phyloP scores from a whole-genome alignment of 2,888 invertebrate genomes.

The Calliopum simillimum region DNA sequence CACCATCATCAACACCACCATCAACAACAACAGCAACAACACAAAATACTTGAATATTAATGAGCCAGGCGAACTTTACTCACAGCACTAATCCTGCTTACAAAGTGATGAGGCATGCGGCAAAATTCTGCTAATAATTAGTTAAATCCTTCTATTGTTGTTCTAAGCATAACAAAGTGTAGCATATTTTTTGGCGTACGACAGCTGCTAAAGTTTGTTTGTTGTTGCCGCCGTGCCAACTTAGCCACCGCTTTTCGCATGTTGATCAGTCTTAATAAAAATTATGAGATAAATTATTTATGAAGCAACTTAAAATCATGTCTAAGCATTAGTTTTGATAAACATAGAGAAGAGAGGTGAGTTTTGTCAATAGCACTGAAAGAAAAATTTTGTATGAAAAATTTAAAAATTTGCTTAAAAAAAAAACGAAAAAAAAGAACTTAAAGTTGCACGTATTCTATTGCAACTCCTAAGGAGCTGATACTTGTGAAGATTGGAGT shows the following conservation, averaged over 20 bases:
- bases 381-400: no score
- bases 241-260: background rate
- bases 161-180: background rate
- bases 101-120: background rate
- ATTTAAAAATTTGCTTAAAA: no score
- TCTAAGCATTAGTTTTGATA: no score
- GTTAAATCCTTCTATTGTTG: constrained; percentile 17
- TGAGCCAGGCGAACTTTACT: constrained; percentile 1
- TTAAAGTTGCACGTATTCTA: no score
- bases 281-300: constrained; percentile 1
- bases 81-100: background rate
- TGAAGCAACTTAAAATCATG: background rate
- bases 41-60: constrained; percentile 28
- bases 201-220: constrained; percentile 9
- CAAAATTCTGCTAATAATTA: constrained; percentile 9
- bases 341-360: no score
- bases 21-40: background rate
- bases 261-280: background rate
- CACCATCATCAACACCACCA: background rate
- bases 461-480: no score
- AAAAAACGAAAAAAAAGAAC: no score
- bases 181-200: constrained; percentile 14
- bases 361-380: no score
- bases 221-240: background rate
- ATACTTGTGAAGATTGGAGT: no score